phyloP scores from a whole-genome alignment of 2,888 invertebrate genomes.

The Noctua comes region DNA sequence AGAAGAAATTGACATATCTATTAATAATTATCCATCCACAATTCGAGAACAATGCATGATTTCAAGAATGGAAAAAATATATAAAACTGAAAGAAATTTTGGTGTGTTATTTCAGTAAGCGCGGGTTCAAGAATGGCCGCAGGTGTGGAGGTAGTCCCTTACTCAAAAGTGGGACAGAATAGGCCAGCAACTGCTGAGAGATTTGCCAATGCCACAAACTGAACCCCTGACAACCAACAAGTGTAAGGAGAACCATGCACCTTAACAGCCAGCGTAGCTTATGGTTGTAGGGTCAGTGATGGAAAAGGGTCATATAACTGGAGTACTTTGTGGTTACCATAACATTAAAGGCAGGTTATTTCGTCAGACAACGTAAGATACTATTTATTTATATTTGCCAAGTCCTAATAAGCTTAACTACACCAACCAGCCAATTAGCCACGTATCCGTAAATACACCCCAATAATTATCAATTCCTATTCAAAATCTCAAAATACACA shows the following conservation, averaged over 20 bases:
- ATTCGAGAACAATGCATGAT: not conserved
- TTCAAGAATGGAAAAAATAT: not conserved
- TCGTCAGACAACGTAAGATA: not conserved
- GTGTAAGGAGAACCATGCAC: not conserved
- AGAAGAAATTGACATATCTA: constrained; percentile 52
- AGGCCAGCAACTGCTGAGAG: not conserved
- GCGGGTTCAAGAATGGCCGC: not conserved
- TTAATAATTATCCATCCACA: constrained; percentile 45
- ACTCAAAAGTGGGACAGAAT: not conserved
- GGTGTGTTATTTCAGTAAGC: not conserved
- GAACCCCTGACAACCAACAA: not conserved
- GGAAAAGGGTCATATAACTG: not conserved
- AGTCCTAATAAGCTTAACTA: not conserved
- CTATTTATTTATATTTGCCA: not conserved
- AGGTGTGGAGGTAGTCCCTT: not conserved
- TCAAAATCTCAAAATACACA: constrained; percentile 48
- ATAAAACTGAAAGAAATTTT: too few species aligned
- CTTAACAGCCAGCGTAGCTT: not conserved
- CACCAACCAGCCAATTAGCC: constrained; percentile 34
- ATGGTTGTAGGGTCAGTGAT: not conserved
- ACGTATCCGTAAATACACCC: constrained; percentile 7
- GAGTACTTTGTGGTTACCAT: not conserved
- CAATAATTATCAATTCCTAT: constrained; percentile 30
- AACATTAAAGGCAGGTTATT: not conserved
- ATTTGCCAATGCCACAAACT: not conserved